Evolutionary conservation across 2,888 invertebrate genomes (phyloP), one percentile per base, ranked within the genome.

Genomic region (Drosophila emarginata): DNA sequence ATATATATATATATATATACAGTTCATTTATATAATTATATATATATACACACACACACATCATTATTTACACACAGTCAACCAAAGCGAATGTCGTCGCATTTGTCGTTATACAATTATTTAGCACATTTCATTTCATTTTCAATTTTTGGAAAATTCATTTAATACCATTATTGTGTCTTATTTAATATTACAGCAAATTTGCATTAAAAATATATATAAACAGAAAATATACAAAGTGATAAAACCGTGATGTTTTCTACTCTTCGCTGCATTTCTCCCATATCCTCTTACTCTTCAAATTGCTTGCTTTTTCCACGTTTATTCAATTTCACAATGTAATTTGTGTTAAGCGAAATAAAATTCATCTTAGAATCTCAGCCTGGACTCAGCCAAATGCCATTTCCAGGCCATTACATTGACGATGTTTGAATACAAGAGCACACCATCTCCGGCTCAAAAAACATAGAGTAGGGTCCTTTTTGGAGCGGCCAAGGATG

Each of bases 351-450:
- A 73, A 88, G 76, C 77, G 81, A 68, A 84, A 86, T 80, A 80
- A 86, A 86, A 86, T 86, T 70, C 77, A 83, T 83, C 70, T 79
- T 57, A 70, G 72, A 67, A 76, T 61, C 62, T 51, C 64, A 56
- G 60, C 45, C 32, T 54, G 28, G 74, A 60, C 73, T 60, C 51
- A 62, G 76, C 71, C 76, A 80, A 81, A 83, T 86, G 87, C 84
- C 80, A 64, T 80, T 84, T 88, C 87, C 84, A 86, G 79, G 64
- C 81, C 87, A 84, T 84, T 88, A 86, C 82, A 75, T 85, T 51
- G 61, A 62, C 64, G 32, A 32, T 57, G 68, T 59, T 61, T 56
- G 54, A 40, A 40, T 40, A 57, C 26, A 14, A 14, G 40, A 2
- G 32, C 1, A 11, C 39, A 36, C 52, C 14, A 28, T 14, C 15